phyloP scores from a whole-genome alignment of 2,113 vertebrate genomes.

The Bos taurus region ARS-UCD2.0 NC_037357.1:54079001-54079500 shows the following conservation, averaged over 20 bases:
- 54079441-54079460: neutral
- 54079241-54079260: neutral
- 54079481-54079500: neutral
- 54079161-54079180: neutral
- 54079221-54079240: neutral
- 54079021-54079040: neutral
- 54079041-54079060: neutral
- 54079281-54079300: neutral
- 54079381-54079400: neutral
- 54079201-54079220: neutral
- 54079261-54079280: neutral
- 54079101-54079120: neutral
- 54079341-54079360: neutral
- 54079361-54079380: neutral
- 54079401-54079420: neutral
- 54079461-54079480: neutral
- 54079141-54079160: neutral
- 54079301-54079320: neutral
- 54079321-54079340: neutral
- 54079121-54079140: neutral
- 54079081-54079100: neutral
- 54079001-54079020: neutral
- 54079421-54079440: neutral
- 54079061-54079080: neutral
- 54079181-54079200: neutral